phyloP scores from a whole-genome alignment of 1,140 invertebrate genomes.

The Sycophaga agraensis region DNA sequence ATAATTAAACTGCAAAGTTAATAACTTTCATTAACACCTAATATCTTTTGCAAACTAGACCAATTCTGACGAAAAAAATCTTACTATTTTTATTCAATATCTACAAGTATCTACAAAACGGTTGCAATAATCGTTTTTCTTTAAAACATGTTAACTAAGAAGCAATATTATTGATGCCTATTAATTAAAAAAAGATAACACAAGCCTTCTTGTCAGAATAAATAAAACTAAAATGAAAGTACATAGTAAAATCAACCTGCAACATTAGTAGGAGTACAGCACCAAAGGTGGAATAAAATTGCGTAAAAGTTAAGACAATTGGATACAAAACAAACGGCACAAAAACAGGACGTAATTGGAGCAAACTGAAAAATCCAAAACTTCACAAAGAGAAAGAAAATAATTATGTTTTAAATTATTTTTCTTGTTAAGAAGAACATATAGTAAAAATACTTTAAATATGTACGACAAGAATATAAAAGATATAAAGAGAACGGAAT shows the following conservation, averaged over 20 bases:
- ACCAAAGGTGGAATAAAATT: constrained; percentile 16
- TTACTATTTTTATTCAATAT: background rate
- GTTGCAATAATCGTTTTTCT: background rate
- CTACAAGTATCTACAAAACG: no score
- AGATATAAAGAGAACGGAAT: background rate
- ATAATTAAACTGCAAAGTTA: no score
- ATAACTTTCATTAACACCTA: no score
- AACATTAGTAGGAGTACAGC: background rate
- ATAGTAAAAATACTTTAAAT: background rate
- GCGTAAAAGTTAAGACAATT: background rate
- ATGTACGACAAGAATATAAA: background rate
- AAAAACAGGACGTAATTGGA: no score
- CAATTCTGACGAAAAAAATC: background rate
- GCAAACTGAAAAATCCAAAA: constrained; percentile 23
- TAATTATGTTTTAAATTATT: constrained; percentile 6
- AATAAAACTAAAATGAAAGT: constrained; percentile 19
- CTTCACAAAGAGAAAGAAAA: background rate
- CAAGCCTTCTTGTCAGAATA: constrained; percentile 38
- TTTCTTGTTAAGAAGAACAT: background rate
- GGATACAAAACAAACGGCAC: no score
- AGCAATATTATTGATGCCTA: constrained; percentile 56
- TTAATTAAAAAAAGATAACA: constrained; percentile 33
- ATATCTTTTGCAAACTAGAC: no score
- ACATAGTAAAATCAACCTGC: background rate
- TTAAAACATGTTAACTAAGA: constrained; percentile 47